These are phyloP conservation scores for Corydoras sp. DNA, from an alignment of 2,113 vertebrate species.

Conservation along the genomic window DNA sequence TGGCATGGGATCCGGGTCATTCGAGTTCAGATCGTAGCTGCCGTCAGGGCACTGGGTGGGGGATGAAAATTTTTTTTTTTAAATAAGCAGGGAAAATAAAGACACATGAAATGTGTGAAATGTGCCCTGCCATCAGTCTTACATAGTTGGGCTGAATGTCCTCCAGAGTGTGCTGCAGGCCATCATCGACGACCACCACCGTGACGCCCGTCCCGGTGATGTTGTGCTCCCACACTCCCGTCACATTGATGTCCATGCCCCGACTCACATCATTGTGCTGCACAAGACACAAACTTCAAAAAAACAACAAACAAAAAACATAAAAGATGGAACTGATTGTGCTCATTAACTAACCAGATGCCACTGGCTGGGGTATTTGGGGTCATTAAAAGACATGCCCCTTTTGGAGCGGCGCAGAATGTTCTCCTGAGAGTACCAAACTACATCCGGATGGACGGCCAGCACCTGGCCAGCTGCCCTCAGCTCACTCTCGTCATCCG, in stretches of 20 bases:
- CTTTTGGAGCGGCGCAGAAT: constrained; percentile 85
- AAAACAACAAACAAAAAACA: not conserved
- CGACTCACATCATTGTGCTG: constrained; percentile 79
- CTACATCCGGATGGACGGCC: constrained; percentile 72
- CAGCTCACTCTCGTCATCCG: constrained; percentile 17
- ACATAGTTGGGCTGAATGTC: constrained; percentile 95
- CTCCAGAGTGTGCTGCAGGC: constrained; percentile 83
- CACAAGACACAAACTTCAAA: not conserved
- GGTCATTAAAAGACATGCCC: constrained; percentile 86
- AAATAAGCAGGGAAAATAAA: no score
- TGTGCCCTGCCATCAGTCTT: constrained; percentile 50
- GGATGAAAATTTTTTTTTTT: not conserved
- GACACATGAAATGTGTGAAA: not conserved
- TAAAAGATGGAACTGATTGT: no score
- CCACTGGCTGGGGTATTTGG: constrained; percentile 89
- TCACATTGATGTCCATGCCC: constrained; percentile 94
- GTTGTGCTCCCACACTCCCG: constrained; percentile 89
- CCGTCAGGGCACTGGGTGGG: constrained; percentile 83
- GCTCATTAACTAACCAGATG: constrained; percentile 80
- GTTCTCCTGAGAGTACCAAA: constrained; percentile 84
- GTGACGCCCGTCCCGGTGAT: constrained; percentile 88
- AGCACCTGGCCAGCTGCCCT: constrained; percentile 59
- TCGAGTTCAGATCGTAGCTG: constrained; percentile 94
- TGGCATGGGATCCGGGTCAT: constrained; percentile 94
- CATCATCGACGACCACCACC: constrained; percentile 93